A percentile compares a stretch with the other conserved stretches of the same genome.
Conservation (phyloP, 2,888 invertebrate genomes). For the Cybosia mesomella region DNA sequence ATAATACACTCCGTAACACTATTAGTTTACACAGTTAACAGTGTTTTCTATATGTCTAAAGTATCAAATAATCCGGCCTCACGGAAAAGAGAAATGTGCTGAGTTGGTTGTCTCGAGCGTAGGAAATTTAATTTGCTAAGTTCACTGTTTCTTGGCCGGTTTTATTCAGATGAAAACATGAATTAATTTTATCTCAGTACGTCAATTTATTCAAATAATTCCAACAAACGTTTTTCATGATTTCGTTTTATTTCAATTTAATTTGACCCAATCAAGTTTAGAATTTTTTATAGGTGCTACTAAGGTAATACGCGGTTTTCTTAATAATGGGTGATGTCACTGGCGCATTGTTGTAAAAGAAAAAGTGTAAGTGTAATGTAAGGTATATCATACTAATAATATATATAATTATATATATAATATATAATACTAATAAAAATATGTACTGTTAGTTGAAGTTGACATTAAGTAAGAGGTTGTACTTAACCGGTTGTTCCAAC, state of each 20-base stretch:
- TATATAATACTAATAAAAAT: too few species aligned
- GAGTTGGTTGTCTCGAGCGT: constrained; percentile 13
- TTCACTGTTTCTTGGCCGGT: background rate
- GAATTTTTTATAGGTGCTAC: background rate
- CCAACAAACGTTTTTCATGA: background rate
- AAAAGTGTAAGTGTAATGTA: background rate
- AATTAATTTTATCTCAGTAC: background rate
- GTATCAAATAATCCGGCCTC: background rate
- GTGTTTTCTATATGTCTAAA: background rate
- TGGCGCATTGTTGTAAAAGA: background rate
- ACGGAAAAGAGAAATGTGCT: constrained; percentile 1
- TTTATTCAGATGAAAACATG: constrained; percentile 15
- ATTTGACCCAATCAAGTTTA: background rate
- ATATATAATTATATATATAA: too few species aligned
- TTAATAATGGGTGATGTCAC: background rate
- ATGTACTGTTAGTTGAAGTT: background rate
- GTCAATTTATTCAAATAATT: background rate
- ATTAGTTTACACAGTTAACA: background rate
- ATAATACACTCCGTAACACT: too few species aligned
- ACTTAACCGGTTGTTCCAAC: too few species aligned
- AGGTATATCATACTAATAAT: too few species aligned
- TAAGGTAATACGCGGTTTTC: too few species aligned
- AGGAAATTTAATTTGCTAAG: constrained; percentile 22
- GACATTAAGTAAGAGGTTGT: background rate
- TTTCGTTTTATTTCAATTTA: background rate